phyloP scores from a whole-genome alignment of 2,113 vertebrate species.

The Gnathonemus longibarbis region DNA sequence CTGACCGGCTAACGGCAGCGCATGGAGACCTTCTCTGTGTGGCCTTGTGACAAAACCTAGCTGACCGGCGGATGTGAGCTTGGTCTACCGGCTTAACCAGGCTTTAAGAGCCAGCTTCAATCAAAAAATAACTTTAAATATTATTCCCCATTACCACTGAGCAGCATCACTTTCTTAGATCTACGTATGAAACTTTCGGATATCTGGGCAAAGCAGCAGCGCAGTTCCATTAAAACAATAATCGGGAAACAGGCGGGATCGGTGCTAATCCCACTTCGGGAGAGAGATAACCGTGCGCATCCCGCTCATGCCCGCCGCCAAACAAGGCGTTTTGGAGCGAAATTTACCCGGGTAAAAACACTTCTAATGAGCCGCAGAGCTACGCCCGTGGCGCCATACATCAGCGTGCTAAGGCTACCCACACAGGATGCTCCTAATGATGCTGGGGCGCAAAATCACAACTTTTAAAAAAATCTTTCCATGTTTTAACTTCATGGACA shows the following conservation, averaged over 20 bases:
- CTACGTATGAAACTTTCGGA: background rate
- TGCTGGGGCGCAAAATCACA: background rate
- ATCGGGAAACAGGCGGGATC: background rate
- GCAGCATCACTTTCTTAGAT: background rate
- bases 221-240: background rate
- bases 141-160: background rate
- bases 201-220: background rate
- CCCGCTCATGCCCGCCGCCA: background rate
- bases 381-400: background rate
- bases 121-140: background rate
- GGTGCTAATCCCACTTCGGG: background rate
- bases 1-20: background rate
- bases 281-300: background rate
- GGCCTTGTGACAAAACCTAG: background rate
- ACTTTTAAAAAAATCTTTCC: background rate
- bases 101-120: background rate
- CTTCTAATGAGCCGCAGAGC: background rate
- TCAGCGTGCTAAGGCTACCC: slow-evolving; percentile 11
- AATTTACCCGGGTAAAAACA: background rate
- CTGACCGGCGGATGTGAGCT: background rate
- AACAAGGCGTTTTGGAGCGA: background rate
- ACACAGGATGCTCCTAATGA: slow-evolving; percentile 20
- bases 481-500: background rate
- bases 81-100: background rate
- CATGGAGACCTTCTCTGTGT: background rate